Percentiles rank a stretch among this genome's conserved stretches.
Conservation (phyloP, 1,140 invertebrate genomes). For the Panulirus ornatus region DNA sequence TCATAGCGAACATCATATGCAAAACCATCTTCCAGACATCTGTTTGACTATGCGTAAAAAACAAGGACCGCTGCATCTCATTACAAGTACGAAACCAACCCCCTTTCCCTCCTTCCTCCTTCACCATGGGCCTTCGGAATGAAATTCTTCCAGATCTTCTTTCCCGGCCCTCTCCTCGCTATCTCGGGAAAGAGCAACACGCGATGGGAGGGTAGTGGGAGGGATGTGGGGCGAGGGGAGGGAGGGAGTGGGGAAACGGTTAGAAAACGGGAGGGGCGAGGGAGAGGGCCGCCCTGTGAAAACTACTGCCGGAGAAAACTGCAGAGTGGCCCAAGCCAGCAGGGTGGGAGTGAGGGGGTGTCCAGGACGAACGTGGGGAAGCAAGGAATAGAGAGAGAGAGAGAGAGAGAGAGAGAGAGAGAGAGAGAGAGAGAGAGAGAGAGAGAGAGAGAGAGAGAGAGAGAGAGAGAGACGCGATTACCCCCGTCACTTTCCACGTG, state of each 20-base stretch:
- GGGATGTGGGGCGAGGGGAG: neutral
- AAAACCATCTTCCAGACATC: neutral
- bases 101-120: too few species aligned
- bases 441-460: neutral
- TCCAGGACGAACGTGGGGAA: neutral
- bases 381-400: neutral
- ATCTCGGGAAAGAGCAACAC: neutral
- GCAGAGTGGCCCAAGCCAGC: neutral
- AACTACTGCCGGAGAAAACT: too few species aligned
- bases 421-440: too few species aligned
- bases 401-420: neutral
- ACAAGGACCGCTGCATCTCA: constrained; percentile 8
- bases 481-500: too few species aligned
- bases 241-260: neutral
- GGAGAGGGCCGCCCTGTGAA: too few species aligned
- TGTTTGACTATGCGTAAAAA: constrained; percentile 17
- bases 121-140: constrained; percentile 8
- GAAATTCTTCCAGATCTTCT: neutral
- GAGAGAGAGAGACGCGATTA: neutral
- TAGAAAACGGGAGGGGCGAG: neutral
- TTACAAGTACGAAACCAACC: constrained; percentile 10
- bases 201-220: neutral
- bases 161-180: too few species aligned
- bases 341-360: neutral
- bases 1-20: constrained; percentile 7